These are phyloP conservation scores for Grammomys dolichurus DNA, from an alignment of 2,113 vertebrate genomes.

Conservation along the genomic window DNA sequence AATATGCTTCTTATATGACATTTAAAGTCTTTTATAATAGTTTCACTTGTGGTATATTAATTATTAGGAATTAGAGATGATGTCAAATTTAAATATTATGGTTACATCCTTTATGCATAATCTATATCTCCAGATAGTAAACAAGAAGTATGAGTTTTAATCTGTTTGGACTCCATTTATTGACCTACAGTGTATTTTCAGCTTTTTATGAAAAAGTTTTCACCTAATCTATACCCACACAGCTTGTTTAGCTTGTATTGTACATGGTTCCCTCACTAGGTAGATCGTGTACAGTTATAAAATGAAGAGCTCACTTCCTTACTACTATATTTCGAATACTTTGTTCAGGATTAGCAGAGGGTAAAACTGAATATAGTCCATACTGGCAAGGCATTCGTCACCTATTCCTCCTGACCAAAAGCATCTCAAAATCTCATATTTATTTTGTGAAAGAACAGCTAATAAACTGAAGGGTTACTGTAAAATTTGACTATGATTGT, in stretches of 20 bases:
- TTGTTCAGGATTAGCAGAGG: neutral
- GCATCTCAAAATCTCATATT: neutral
- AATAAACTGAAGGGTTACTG: neutral
- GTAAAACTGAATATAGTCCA: neutral
- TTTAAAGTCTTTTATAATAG: neutral
- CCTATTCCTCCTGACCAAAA: no score
- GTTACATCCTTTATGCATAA: neutral
- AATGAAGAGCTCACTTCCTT: neutral
- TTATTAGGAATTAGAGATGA: neutral
- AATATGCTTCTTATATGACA: neutral
- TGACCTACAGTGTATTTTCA: neutral
- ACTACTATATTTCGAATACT: neutral
- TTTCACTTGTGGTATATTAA: neutral
- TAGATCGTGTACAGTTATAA: neutral
- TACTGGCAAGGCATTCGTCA: neutral
- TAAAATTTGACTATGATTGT: neutral
- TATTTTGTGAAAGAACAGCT: neutral
- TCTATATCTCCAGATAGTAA: neutral
- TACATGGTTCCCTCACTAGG: neutral
- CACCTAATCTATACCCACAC: neutral
- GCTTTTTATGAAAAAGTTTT: neutral
- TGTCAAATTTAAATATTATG: neutral
- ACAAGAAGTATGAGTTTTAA: neutral
- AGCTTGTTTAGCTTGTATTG: neutral
- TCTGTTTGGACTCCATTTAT: neutral